Evolutionary conservation across 2,888 invertebrate species (phyloP).

Genomic region (Limnephilus lunatus): DNA sequence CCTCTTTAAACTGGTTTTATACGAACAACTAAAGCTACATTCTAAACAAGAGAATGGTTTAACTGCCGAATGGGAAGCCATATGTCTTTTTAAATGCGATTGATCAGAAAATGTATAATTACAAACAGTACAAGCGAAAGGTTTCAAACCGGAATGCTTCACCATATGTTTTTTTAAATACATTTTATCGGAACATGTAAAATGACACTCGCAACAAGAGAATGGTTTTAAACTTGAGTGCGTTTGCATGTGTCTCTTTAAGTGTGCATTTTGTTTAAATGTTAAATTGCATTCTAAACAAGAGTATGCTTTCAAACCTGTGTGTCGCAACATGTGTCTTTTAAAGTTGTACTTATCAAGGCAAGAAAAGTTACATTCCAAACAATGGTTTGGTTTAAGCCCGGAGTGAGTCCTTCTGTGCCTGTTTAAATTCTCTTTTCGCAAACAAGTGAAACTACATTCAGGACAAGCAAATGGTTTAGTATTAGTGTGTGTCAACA

Average conservation of each 20-base stretch:
- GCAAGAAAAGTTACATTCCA: neutral
- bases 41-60: slow-evolving; percentile 19
- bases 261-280: neutral
- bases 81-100: slow-evolving; percentile 30
- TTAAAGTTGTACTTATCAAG: slow-evolving; percentile 9
- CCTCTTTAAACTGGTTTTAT: slow-evolving; percentile 8
- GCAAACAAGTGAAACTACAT: neutral
- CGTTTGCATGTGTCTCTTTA: slow-evolving; percentile 21
- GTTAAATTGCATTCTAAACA: slow-evolving; percentile 6
- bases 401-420: neutral
- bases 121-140: slow-evolving; percentile 29
- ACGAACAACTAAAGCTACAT: slow-evolving; percentile 6
- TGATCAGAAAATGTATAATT: neutral
- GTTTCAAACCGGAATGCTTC: slow-evolving; percentile 20
- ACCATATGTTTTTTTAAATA: slow-evolving; percentile 30
- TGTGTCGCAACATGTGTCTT: neutral
- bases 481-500: neutral
- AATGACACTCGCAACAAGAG: slow-evolving; percentile 13
- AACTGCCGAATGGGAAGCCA: neutral
- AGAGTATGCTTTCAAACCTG: slow-evolving; percentile 17
- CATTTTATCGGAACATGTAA: neutral
- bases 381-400: neutral
- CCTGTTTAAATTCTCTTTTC: neutral
- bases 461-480: neutral
- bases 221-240: slow-evolving; percentile 26